Evolutionary conservation across 1,140 invertebrate species (phyloP), one percentile per base, ranked within the genome.

Genomic region (Bombus affinis): DNA sequence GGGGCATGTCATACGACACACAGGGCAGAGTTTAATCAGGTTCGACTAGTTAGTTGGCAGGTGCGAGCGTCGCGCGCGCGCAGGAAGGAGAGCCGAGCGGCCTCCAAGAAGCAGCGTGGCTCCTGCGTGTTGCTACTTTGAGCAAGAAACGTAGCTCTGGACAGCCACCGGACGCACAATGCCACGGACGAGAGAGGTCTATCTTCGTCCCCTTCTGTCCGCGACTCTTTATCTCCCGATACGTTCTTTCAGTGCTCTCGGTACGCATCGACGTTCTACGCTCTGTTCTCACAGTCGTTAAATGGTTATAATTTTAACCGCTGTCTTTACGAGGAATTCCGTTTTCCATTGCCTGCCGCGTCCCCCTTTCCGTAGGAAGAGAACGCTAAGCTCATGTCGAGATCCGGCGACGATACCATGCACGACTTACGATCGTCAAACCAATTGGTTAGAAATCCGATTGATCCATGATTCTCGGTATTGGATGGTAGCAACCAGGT

Each of bases 41-140:
- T 95, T 95, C 93, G 93, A 95, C 94, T 94, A 94, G 94, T 94
- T 95, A 93, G 93, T 93, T 92, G 93, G 93, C 94, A 95, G 93
- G 94, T 95, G 94, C 94, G 93, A 94, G 89, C 89, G 87, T 92
- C 87, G 88, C 90, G 87, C 83, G 85, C 82, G 85, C 44, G 83
- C 65, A 75, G 80, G 39, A 82, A 89, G 71, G 81, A 89, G 86
- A 72, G 86, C 70, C 87, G 79, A 88, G 78, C 74, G 70, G 87
- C 84, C 82, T 86, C 87, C 90, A 79, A 92, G 91, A 92, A 92
- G 81, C 65, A 32, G 68, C 70, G 74, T 83, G 65, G 71, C 65
- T 81, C 81, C 80, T 88, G 70, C 72, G 53, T 57, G 70, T 71
- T 73, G 35, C 62, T 76, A 65, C 68, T 70, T n/a, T 47, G 57